phyloP scores from a whole-genome alignment of 1,140 invertebrate species.

The Pachyrhynchus sulphureomaculatus region DNA sequence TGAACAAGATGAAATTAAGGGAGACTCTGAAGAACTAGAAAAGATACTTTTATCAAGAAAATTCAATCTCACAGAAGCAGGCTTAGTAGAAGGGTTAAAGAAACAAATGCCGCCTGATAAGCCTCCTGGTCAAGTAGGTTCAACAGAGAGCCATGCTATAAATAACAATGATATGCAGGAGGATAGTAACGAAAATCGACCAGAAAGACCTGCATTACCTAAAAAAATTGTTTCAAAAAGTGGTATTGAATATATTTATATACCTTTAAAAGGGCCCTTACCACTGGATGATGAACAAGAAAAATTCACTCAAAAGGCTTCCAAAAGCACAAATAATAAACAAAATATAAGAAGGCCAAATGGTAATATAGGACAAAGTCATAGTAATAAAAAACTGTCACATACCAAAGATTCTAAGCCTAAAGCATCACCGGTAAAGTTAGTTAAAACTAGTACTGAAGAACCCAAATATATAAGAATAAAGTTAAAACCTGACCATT shows the following conservation, averaged over 20 bases:
- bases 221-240: conserved; percentile 43
- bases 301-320: background rate
- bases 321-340: background rate
- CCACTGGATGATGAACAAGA: conserved; percentile 37
- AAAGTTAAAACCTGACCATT: conserved; percentile 64
- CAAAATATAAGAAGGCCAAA: background rate
- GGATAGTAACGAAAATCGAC: background rate
- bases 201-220: conserved; percentile 21
- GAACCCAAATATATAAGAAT: conserved; percentile 64
- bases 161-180: background rate
- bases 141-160: conserved; percentile 2
- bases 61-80: conserved; percentile 58
- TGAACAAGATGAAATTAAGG: conserved; percentile 54
- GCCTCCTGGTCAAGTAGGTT: conserved; percentile 25
- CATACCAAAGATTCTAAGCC: background rate
- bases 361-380: no score
- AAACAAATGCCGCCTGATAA: conserved; percentile 21
- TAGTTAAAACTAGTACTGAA: background rate
- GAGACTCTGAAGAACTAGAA: conserved; percentile 62
- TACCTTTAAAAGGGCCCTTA: conserved; percentile 49
- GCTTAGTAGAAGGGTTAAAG: conserved; percentile 58
- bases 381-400: no score
- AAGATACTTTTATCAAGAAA: conserved; percentile 64
- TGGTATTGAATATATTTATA: conserved; percentile 50
- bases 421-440: background rate